These are phyloP conservation scores for Aythya baeri DNA, from an alignment of 2,113 vertebrate species.

Conservation along the genomic window DNA sequence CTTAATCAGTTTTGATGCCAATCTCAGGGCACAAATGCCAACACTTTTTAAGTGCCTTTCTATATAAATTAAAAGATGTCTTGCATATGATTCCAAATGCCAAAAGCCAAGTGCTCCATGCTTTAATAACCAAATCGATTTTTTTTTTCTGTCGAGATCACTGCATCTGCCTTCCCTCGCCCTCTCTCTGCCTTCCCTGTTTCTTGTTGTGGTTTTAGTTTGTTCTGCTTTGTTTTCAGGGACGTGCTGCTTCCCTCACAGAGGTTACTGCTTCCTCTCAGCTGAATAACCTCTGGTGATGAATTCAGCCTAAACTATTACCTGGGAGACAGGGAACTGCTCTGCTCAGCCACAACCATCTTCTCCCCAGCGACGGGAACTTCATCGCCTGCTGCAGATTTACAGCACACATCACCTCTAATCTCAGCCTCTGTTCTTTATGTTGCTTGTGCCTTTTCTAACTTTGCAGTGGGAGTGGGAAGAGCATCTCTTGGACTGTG, in stretches of 20 bases:
- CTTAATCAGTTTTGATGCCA: neutral
- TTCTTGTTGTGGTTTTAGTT: neutral
- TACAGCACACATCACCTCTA: neutral
- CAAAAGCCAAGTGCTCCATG: neutral
- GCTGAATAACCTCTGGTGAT: neutral
- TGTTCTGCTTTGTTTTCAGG: neutral
- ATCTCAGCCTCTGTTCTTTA: neutral
- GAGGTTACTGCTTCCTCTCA: neutral
- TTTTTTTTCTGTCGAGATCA: neutral
- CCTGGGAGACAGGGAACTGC: neutral
- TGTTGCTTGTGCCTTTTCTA: neutral
- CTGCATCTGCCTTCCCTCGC: neutral
- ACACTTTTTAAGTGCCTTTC: neutral
- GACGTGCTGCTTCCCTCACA: neutral
- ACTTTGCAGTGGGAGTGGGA: neutral
- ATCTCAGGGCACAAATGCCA: neutral
- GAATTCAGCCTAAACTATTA: neutral
- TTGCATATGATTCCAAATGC: neutral
- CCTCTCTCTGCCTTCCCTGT: neutral
- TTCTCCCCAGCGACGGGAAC: neutral
- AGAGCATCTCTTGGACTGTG: neutral
- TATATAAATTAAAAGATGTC: neutral
- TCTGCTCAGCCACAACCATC: neutral
- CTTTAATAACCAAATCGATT: neutral
- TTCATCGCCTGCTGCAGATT: neutral